Evolutionary conservation across 2,888 invertebrate species (phyloP), one percentile per base, ranked within the genome.

Genomic region (Hetaerina titia): DNA sequence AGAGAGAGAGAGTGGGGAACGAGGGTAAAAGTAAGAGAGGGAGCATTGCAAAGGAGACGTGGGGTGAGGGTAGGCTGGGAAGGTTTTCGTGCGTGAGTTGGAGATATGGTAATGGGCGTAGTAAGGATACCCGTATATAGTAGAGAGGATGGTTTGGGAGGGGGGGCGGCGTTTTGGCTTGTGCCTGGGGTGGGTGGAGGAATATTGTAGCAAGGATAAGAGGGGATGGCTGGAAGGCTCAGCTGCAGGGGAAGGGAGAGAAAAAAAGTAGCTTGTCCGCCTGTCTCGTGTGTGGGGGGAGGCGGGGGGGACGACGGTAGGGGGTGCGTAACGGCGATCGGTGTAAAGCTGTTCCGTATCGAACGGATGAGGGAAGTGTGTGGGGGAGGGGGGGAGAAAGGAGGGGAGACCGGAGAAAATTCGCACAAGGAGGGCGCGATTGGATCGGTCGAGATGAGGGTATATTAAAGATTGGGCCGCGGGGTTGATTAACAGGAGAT

Each of bases 81-180:
- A 69, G 92, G 90, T 90, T 90, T 64, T 45, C 64, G 45, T 74
- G 89, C 89, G 58, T 56, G 69, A 90, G 90, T 64, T 25, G 74
- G 74, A 92, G 64, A 92, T 92, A 92, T 92, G 92, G 92, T 69
- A 92, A 92, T 92, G 92, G 92, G 56, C 22, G 64, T 92, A 69
- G 92, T 92, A 92, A 57, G 74, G 92, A 69, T 74, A 74, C 92
- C 69, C 22, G 90, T 57, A 25, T 90, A 25, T 57, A 25, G 58
- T 25, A 31, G 19, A 13, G 25, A n/a, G 31, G 90, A 22, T 45
- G 45, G 45, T 45, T 90, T 19, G 22, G 25, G 60, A 90, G 60
- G 13, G 25, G 90, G 15, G 58, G 57, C 25, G 60, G 13, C 58
- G 15, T 25, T 25, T 90, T 58, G n/a, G 60, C 19, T 25, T 8